Conservation (phyloP, 2,113 vertebrate genomes). For the Tachuris rubrigastra region DNA sequence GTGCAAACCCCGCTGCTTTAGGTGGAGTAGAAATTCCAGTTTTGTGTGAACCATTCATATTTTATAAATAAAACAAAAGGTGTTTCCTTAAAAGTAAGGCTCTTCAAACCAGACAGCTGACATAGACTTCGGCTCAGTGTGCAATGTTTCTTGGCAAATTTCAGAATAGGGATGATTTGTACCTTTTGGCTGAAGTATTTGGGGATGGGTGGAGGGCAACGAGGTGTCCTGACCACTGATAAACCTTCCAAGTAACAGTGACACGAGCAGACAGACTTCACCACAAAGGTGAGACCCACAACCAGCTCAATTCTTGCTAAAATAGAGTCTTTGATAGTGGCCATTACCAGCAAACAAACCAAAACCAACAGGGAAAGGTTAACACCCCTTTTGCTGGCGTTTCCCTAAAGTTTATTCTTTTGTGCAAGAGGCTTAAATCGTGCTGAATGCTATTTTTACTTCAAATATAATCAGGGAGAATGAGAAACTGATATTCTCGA, state of each 20-base stretch:
- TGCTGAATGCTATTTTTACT: conserved; percentile 19
- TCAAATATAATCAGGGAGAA: conserved; percentile 27
- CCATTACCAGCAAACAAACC: background rate
- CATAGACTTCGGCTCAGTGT: background rate
- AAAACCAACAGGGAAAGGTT: background rate
- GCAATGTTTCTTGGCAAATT: background rate
- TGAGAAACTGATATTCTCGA: conserved; percentile 29
- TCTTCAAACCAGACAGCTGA: background rate
- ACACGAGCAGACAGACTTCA: background rate
- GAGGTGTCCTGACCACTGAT: background rate
- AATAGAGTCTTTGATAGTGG: background rate
- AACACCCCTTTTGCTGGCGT: background rate
- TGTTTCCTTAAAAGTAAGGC: background rate
- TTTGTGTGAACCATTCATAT: background rate
- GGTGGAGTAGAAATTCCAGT: background rate
- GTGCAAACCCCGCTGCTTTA: background rate
- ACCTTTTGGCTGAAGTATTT: background rate
- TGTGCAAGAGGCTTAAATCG: background rate
- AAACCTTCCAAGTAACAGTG: background rate
- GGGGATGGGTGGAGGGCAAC: background rate
- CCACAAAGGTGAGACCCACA: background rate
- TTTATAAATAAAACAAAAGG: background rate
- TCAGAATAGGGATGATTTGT: background rate
- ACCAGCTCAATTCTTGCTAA: background rate
- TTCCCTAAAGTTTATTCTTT: background rate